Evolutionary conservation across 2,113 vertebrate species (phyloP).

Genomic region (Dasyornis broadbenti): DNA sequence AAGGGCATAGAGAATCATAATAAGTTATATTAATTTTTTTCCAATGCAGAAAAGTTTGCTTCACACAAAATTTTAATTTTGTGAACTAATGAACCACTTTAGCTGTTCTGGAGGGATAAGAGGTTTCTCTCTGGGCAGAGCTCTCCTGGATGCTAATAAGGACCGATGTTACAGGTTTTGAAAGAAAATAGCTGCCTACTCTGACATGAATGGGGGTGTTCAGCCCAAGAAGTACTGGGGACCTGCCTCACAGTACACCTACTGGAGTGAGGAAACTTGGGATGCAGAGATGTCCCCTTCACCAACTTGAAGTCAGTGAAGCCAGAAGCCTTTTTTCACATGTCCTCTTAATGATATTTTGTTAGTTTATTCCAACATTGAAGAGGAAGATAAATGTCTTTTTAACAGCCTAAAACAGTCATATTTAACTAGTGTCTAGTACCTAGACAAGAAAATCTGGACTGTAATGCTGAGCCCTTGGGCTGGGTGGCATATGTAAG

Average conservation of each 20-base stretch:
- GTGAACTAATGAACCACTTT: not conserved
- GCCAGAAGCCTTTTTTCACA: not conserved
- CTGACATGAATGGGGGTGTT: not conserved
- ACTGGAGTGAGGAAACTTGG: not conserved
- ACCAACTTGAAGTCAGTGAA: not conserved
- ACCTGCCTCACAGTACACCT: not conserved
- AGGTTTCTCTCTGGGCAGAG: not conserved
- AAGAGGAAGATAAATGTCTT: not conserved
- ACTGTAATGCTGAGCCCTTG: not conserved
- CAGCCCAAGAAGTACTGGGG: not conserved
- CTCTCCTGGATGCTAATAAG: not conserved
- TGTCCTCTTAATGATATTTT: not conserved
- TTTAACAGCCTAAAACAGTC: not conserved
- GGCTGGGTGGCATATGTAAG: not conserved
- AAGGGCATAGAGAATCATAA: not conserved
- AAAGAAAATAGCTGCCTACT: not conserved
- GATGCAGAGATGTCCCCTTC: not conserved
- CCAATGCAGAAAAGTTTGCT: not conserved
- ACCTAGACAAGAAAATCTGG: not conserved
- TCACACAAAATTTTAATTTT: not conserved
- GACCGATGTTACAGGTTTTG: not conserved
- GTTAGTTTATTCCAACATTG: not conserved
- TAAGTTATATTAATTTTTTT: not conserved
- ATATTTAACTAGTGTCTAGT: not conserved
- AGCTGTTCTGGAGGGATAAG: not conserved